Conservation (phyloP, 2,113 vertebrate genomes). For the Chitala chitala region DNA sequence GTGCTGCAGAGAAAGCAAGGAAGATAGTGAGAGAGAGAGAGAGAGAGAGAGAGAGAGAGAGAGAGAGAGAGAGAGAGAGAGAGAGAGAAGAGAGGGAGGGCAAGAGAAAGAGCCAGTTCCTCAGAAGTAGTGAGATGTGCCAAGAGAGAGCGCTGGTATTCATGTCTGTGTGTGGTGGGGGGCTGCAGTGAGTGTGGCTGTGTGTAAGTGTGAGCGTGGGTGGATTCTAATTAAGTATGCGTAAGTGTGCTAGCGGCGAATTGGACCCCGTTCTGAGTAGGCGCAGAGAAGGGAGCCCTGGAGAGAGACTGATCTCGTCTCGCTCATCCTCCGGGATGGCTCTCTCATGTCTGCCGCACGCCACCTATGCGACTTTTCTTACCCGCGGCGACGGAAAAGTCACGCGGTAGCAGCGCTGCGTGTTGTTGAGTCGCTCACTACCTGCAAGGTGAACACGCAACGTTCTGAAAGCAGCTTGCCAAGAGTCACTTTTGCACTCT, state of each 20-base stretch:
- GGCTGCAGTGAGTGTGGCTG: neutral
- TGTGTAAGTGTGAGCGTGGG: neutral
- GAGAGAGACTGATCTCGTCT: neutral
- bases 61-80: neutral
- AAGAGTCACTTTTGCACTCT: neutral
- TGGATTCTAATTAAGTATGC: slow-evolving; percentile 18
- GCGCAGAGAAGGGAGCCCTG: neutral
- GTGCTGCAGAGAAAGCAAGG: neutral
- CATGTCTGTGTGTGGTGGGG: neutral
- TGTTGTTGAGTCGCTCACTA: too few relatives aligned
- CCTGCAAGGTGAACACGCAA: too few relatives aligned
- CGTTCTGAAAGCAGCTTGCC: neutral
- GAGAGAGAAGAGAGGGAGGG: neutral
- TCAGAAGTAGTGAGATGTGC: too few relatives aligned
- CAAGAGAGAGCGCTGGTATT: neutral
- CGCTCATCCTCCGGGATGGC: neutral
- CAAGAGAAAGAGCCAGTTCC: too few relatives aligned
- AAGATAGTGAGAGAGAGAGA: neutral
- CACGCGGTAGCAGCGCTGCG: too few relatives aligned
- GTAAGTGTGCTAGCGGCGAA: neutral
- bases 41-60: neutral
- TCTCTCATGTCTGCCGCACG: neutral
- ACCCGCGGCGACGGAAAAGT: too few relatives aligned
- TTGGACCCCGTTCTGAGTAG: neutral
- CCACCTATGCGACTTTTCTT: too few relatives aligned